Conservation (phyloP, 2,797 vertebrate genomes). For the Clarias pachynema region DNA sequence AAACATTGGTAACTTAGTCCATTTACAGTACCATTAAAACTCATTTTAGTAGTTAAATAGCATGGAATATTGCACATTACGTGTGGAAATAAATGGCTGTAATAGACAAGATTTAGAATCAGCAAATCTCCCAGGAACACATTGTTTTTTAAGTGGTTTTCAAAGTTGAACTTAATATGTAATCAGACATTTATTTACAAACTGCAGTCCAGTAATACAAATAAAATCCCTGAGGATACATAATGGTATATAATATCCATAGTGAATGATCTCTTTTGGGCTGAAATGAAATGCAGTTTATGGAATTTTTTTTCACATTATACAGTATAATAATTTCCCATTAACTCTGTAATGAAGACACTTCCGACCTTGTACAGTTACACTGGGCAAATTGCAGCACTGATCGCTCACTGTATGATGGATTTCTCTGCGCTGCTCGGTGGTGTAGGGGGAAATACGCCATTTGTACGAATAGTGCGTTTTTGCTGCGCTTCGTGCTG, state of each 20-base stretch:
- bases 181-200: background rate
- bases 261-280: background rate
- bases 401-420: constrained; percentile 11
- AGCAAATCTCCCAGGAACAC: background rate
- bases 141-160: background rate
- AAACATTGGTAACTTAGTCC: constrained; percentile 21
- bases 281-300: background rate
- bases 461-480: constrained; percentile 56
- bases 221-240: constrained; percentile 31
- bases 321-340: background rate
- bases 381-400: background rate
- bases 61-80: constrained; percentile 38
- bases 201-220: background rate
- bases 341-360: background rate
- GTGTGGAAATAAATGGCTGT: background rate
- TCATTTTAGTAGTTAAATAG: background rate
- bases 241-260: background rate
- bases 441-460: constrained; percentile 85
- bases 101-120: constrained; percentile 4
- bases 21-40: constrained; percentile 20
- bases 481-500: constrained; percentile 60
- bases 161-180: no score
- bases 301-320: background rate
- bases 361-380: background rate
- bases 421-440: constrained; percentile 87